phyloP scores from a whole-genome alignment of 2,113 vertebrate genomes.

The Mobula hypostoma region DNA sequence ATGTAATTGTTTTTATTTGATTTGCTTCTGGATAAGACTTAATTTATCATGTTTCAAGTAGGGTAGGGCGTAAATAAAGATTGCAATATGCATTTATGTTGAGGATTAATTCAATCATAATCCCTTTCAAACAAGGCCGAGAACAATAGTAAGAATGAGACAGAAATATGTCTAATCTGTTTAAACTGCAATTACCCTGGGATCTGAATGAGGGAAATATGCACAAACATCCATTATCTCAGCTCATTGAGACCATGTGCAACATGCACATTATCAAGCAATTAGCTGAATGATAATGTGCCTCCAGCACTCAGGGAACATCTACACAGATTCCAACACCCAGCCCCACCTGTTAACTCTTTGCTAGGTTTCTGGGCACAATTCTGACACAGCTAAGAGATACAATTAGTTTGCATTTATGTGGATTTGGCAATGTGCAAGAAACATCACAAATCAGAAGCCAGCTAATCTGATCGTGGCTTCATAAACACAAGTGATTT shows the following conservation, averaged over 20 bases:
- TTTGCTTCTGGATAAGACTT: not conserved
- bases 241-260: not conserved
- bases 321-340: not conserved
- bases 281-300: conserved; percentile 9
- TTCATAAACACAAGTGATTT: too few relatives aligned
- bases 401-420: too few relatives aligned
- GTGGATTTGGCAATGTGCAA: too few relatives aligned
- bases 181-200: conserved; percentile 29
- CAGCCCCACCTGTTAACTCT: not conserved
- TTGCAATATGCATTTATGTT: not conserved
- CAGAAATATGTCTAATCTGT: conserved; percentile 31
- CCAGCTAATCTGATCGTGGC: too few relatives aligned
- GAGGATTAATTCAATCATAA: conserved; percentile 36
- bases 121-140: not conserved
- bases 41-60: conserved; percentile 18
- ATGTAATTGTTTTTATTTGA: conserved; percentile 13
- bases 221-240: conserved; percentile 32
- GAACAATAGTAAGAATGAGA: not conserved
- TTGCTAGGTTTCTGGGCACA: not conserved
- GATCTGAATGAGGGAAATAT: conserved; percentile 7
- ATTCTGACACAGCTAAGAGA: not conserved
- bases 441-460: too few relatives aligned
- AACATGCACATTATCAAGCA: not conserved
- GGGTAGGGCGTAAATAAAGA: not conserved
- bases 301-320: not conserved